Conservation (phyloP, 2,888 invertebrate genomes). For the Eustalomyia histrio region DNA sequence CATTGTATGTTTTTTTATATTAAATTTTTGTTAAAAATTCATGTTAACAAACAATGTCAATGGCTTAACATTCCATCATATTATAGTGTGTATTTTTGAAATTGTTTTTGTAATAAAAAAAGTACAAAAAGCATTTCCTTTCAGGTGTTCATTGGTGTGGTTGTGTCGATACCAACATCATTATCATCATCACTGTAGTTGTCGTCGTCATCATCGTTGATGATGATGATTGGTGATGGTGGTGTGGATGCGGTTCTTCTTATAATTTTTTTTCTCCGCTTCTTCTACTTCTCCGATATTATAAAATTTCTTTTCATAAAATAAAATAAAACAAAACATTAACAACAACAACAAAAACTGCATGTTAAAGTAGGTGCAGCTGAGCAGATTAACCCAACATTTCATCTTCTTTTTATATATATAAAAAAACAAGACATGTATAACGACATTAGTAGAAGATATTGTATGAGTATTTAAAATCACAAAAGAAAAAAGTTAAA, state of each 20-base stretch:
- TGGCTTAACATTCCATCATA: constrained; percentile 65
- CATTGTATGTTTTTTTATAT: constrained; percentile 31
- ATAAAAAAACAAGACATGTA: constrained; percentile 19
- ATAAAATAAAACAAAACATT: constrained; percentile 31
- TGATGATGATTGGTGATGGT: constrained; percentile 43
- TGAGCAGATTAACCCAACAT: constrained; percentile 67
- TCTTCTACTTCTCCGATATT: constrained; percentile 26
- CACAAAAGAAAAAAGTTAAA: constrained; percentile 38
- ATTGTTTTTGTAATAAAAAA: constrained; percentile 24
- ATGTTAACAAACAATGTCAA: constrained; percentile 65
- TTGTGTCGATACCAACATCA: constrained; percentile 61
- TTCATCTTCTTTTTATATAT: constrained; percentile 54
- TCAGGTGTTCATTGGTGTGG: constrained; percentile 64
- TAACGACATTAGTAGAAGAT: constrained; percentile 32
- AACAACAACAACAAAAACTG: constrained; percentile 37
- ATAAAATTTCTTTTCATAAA: constrained; percentile 58
- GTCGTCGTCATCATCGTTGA: constrained; percentile 52
- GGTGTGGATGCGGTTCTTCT: constrained; percentile 58
- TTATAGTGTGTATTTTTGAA: constrained; percentile 13
- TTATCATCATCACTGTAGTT: constrained; percentile 51
- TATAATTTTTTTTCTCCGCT: constrained; percentile 38
- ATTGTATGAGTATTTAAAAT: constrained; percentile 42
- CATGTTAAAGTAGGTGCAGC: constrained; percentile 67
- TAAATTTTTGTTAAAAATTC: constrained; percentile 45
- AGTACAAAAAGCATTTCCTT: constrained; percentile 63